phyloP scores from a whole-genome alignment of 2,113 vertebrate species.

The Bubo bubo region DNA sequence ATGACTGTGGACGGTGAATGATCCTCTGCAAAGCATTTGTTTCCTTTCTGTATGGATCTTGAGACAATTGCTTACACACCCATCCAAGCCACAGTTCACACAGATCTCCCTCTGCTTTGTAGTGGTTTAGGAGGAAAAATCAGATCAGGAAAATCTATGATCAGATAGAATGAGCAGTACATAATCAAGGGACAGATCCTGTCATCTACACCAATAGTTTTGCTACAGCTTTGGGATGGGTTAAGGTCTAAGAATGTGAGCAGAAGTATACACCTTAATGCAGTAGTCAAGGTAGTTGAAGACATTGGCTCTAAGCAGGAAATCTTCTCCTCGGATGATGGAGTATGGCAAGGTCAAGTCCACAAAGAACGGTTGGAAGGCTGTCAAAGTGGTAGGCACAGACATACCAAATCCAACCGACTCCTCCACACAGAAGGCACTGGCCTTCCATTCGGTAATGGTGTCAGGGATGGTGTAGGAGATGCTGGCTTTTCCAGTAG shows the following conservation, averaged over 20 bases:
- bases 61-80: neutral
- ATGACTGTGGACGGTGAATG: neutral
- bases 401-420: slow-evolving; percentile 80
- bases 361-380: slow-evolving; percentile 85
- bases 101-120: neutral
- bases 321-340: slow-evolving; percentile 78
- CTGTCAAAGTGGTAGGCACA: slow-evolving; percentile 58
- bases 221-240: neutral
- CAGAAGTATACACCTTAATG: slow-evolving; percentile 38
- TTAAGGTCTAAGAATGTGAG: neutral
- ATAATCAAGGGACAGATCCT: neutral
- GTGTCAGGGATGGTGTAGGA: slow-evolving; percentile 78
- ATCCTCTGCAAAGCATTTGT: neutral
- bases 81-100: neutral
- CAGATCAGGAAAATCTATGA: neutral
- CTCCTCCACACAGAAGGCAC: slow-evolving; percentile 81
- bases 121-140: neutral
- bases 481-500: slow-evolving; percentile 45
- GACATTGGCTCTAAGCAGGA: slow-evolving; percentile 79
- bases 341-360: slow-evolving; percentile 84
- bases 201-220: neutral
- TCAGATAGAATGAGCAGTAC: neutral
- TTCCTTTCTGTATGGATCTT: neutral
- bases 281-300: slow-evolving; percentile 70
- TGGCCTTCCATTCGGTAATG: slow-evolving; percentile 85